Conservation (phyloP, 2,888 invertebrate species). For the Amblyjoppa fuscipennis region DNA sequence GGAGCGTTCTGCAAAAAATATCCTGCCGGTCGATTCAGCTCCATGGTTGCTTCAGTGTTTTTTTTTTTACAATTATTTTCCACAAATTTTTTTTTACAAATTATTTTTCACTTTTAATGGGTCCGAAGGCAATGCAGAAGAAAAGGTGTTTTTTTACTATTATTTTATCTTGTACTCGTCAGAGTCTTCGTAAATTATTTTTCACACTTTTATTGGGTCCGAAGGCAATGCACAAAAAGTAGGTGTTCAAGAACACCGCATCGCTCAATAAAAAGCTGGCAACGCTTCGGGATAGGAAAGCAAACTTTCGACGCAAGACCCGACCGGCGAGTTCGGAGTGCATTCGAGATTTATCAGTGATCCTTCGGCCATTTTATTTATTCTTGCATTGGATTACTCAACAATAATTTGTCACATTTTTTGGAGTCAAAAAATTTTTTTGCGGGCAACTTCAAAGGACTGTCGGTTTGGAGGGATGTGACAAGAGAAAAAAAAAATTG, state of each 20-base stretch:
- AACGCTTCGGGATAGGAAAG: conserved; percentile 45
- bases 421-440: conserved; percentile 70
- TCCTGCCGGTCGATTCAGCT: conserved; percentile 63
- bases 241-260: neutral
- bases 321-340: neutral
- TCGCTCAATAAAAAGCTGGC: conserved; percentile 6
- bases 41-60: conserved; percentile 65
- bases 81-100: conserved; percentile 49
- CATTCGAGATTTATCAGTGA: neutral
- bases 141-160: neutral
- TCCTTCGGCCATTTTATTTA: conserved; percentile 28
- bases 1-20: conserved; percentile 56
- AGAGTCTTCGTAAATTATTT: neutral
- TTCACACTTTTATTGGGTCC: neutral
- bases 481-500: conserved; percentile 57
- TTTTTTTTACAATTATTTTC: conserved; percentile 9
- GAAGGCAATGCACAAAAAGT: neutral
- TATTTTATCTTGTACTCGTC: neutral
- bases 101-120: neutral
- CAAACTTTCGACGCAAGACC: conserved; percentile 5
- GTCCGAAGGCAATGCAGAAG: neutral
- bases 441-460: conserved; percentile 53
- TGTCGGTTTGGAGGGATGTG: conserved; percentile 47
- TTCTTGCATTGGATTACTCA: conserved; percentile 5
- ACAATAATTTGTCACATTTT: conserved; percentile 62